These are phyloP conservation scores for Nyctibius grandis DNA, from an alignment of 2,797 vertebrate species.

Conservation along the genomic window DNA sequence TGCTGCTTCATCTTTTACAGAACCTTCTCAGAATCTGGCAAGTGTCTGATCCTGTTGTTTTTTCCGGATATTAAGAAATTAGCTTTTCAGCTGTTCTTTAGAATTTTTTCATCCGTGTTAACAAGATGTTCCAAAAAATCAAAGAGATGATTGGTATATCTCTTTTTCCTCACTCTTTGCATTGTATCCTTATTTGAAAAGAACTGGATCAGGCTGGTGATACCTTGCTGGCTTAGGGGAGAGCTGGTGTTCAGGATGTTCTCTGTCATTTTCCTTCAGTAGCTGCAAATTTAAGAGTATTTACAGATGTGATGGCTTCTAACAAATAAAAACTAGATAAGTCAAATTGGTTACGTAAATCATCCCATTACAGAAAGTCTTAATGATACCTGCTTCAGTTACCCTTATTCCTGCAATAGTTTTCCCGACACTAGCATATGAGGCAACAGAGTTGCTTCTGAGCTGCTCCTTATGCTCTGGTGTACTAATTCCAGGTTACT, in stretches of 20 bases:
- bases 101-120: neutral
- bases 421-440: neutral
- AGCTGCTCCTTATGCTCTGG: neutral
- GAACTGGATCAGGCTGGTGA: neutral
- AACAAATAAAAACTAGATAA: neutral
- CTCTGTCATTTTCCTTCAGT: neutral
- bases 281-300: neutral
- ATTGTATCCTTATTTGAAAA: neutral
- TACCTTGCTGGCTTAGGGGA: neutral
- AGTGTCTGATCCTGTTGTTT: neutral
- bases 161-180: neutral
- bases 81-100: neutral
- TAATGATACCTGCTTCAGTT: neutral
- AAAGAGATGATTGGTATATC: neutral
- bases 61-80: neutral
- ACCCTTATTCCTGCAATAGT: neutral
- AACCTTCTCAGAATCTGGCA: neutral
- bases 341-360: neutral
- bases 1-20: neutral
- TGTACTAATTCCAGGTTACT: neutral
- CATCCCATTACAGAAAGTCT: neutral
- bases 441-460: neutral
- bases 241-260: neutral
- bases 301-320: neutral
- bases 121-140: neutral